phyloP scores from a whole-genome alignment of 2,113 vertebrate species.

The Paratilapia polleni region DNA sequence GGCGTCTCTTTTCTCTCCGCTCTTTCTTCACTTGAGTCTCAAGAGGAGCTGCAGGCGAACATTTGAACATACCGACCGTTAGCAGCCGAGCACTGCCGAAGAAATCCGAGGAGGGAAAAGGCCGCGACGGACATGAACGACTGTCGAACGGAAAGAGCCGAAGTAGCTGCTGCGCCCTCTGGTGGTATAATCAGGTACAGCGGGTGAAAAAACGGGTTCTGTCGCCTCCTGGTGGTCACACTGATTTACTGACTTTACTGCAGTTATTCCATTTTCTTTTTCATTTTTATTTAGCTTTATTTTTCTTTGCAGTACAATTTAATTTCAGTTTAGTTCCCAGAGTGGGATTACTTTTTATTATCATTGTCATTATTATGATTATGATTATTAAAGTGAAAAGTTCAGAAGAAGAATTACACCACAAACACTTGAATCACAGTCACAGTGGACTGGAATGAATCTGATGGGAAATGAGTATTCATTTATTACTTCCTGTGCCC shows the following conservation, averaged over 20 bases:
- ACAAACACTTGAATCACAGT: too few relatives aligned
- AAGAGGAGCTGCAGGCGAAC: slow-evolving; percentile 67
- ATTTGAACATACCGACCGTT: slow-evolving; percentile 85
- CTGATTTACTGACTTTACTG: background rate
- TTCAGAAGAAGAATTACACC: too few relatives aligned
- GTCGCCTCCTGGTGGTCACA: background rate
- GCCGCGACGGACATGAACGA: slow-evolving; percentile 20
- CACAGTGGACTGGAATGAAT: too few relatives aligned
- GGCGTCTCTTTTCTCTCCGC: slow-evolving; percentile 37
- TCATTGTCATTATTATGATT: too few relatives aligned
- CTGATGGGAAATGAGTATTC: too few relatives aligned
- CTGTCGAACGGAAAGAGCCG: background rate
- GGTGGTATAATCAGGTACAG: background rate
- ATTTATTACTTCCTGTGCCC: too few relatives aligned
- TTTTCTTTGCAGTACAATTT: too few relatives aligned
- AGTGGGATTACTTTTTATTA: too few relatives aligned
- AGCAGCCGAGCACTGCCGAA: slow-evolving; percentile 59
- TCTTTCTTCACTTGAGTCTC: slow-evolving; percentile 64
- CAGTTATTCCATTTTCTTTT: too few relatives aligned
- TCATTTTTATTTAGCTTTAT: too few relatives aligned
- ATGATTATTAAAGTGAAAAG: too few relatives aligned
- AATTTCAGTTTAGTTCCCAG: too few relatives aligned
- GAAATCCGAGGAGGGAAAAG: slow-evolving; percentile 5
- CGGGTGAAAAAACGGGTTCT: background rate
- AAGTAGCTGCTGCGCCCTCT: background rate